A percentile compares a stretch with the other conserved stretches of the same genome.
Conservation (phyloP, 1,140 invertebrate species). For the Listronotus bonariensis region DNA sequence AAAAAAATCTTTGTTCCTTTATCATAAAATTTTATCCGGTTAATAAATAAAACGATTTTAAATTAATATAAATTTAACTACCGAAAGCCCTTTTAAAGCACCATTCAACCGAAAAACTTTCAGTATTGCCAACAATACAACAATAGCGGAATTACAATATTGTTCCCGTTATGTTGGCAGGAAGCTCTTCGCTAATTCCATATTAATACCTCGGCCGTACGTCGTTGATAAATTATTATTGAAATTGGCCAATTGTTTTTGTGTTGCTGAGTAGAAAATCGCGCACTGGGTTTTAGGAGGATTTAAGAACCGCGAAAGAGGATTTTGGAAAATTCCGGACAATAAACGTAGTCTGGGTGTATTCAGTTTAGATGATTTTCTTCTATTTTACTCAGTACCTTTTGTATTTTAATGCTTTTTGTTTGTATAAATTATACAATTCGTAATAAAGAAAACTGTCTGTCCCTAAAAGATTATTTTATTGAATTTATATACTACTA, state of each 20-base stretch:
- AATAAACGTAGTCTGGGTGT: too few relatives aligned
- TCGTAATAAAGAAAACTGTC: too few relatives aligned
- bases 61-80: constrained; percentile 14
- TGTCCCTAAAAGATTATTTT: too few relatives aligned
- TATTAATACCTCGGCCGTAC: constrained; percentile 13
- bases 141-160: constrained; percentile 26
- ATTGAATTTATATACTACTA: too few relatives aligned
- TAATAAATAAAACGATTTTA: neutral
- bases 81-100: constrained; percentile 4
- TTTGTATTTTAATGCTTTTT: too few relatives aligned
- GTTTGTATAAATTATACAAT: too few relatives aligned
- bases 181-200: constrained; percentile 9
- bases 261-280: constrained; percentile 8
- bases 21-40: neutral
- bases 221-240: constrained; percentile 26
- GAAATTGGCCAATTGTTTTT: constrained; percentile 21
- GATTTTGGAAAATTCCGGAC: neutral
- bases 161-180: constrained; percentile 13
- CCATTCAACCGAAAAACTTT: constrained; percentile 16
- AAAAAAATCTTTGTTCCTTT: neutral
- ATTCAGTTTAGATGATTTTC: too few relatives aligned
- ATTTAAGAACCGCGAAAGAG: constrained; percentile 7
- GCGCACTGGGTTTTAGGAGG: constrained; percentile 15
- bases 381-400: too few relatives aligned
- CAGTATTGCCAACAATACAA: constrained; percentile 21